A percentile compares a stretch with the other conserved stretches of the same genome.
Conservation (phyloP, 2,888 invertebrate species). For the Sarcophaga caerulescens region DNA sequence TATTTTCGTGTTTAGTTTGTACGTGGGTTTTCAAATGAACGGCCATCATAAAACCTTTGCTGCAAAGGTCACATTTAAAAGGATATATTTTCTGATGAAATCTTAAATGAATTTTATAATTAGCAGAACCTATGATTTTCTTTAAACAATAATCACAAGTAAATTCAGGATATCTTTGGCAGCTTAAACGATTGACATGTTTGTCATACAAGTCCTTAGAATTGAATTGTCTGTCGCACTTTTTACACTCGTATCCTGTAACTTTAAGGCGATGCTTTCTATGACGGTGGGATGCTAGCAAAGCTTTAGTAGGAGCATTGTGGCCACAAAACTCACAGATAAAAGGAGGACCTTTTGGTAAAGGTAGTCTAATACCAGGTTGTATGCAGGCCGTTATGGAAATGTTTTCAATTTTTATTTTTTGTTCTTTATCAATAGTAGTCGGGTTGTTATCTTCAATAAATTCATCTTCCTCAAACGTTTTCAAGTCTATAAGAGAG, state of each 20-base stretch:
- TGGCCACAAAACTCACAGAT: constrained; percentile 68
- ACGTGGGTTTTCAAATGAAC: constrained; percentile 67
- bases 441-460: background rate
- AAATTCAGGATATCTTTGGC: constrained; percentile 67
- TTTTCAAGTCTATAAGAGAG: constrained; percentile 26
- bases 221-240: constrained; percentile 65
- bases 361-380: constrained; percentile 20
- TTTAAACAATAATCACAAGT: constrained; percentile 69
- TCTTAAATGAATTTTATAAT: constrained; percentile 70
- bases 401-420: background rate
- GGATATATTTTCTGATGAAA: constrained; percentile 71
- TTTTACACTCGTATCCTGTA: constrained; percentile 49
- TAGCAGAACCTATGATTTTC: constrained; percentile 65
- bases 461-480: background rate
- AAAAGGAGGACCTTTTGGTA: constrained; percentile 64
- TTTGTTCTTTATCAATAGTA: background rate
- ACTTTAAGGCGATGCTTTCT: constrained; percentile 68
- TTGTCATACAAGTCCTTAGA: constrained; percentile 51
- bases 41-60: constrained; percentile 70
- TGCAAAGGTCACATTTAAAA: constrained; percentile 67
- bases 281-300: constrained; percentile 69
- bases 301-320: constrained; percentile 52
- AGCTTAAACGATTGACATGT: constrained; percentile 65
- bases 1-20: constrained; percentile 70
- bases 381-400: constrained; percentile 23